Evolutionary conservation across 2,113 vertebrate genomes (phyloP).

Genomic region (Acrocephalus arundinaceus): DNA sequence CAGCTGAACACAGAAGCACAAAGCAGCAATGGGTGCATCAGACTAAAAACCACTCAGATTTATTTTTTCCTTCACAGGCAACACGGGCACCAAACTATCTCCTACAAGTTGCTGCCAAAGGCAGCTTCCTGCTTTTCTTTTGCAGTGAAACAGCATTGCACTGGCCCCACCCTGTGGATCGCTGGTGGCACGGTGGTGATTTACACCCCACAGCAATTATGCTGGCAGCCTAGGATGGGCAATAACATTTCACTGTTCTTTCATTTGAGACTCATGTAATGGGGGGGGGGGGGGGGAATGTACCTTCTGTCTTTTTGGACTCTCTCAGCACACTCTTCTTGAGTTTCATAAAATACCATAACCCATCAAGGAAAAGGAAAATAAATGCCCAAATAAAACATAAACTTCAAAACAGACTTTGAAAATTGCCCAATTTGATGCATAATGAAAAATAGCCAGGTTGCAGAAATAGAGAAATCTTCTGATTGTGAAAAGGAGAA

Average conservation of each 20-base stretch:
- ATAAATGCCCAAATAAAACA: not conserved
- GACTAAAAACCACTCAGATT: not conserved
- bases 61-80: not conserved
- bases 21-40: not conserved
- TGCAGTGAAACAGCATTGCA: not conserved
- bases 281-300: accelerated
- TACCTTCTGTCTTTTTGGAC: not conserved
- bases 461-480: not conserved
- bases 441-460: not conserved
- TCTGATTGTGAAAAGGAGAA: not conserved
- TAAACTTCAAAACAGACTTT: not conserved
- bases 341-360: not conserved
- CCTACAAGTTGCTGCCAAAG: not conserved
- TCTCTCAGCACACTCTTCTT: accelerated
- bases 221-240: not conserved
- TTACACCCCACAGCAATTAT: not conserved
- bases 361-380: not conserved
- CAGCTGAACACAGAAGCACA: not conserved
- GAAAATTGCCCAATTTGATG: not conserved
- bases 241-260: not conserved
- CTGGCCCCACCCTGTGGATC: not conserved
- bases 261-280: not conserved
- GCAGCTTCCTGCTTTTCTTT: not conserved
- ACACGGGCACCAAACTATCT: not conserved
- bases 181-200: accelerated